phyloP scores from a whole-genome alignment of 1,140 invertebrate genomes.

The Macrotrachela quadricornifera region DNA sequence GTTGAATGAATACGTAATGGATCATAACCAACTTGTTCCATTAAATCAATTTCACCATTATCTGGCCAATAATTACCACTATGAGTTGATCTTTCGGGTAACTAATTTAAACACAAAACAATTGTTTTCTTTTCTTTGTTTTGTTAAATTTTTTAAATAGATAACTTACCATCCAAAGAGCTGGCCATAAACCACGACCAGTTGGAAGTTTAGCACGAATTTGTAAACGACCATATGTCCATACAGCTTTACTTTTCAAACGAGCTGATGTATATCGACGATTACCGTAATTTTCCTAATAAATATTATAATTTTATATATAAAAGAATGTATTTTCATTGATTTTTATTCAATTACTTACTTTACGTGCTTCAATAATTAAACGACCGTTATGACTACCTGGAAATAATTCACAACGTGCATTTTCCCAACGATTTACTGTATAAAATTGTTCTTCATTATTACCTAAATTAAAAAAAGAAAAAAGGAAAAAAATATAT shows the following conservation, averaged over 20 bases:
- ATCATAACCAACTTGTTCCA: constrained; percentile 6
- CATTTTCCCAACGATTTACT: neutral
- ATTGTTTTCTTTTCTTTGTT: too few species aligned
- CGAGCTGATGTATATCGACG: constrained; percentile 2
- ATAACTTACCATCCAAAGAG: constrained; percentile 9
- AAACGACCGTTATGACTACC: too few species aligned
- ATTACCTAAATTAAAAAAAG: neutral
- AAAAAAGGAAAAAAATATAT: too few species aligned
- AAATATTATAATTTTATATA: neutral
- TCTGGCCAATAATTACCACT: constrained; percentile 4
- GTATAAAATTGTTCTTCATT: constrained; percentile 9
- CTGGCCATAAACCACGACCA: constrained; percentile 10
- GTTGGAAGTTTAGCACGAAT: constrained; percentile 4
- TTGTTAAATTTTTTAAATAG: too few species aligned
- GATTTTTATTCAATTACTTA: too few species aligned
- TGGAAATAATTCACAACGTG: too few species aligned
- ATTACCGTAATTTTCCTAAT: neutral
- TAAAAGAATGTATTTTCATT: constrained; percentile 1
- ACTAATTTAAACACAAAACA: too few species aligned
- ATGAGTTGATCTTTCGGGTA: neutral
- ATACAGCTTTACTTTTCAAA: neutral
- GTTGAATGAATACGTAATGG: neutral
- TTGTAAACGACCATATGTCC: constrained; percentile 7
- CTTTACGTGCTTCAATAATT: too few species aligned
- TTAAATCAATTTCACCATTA: constrained; percentile 11